Base-by-base conservation (phyloP, 1,140 invertebrate species). In the Oncopeltus fasciatus region DNA sequence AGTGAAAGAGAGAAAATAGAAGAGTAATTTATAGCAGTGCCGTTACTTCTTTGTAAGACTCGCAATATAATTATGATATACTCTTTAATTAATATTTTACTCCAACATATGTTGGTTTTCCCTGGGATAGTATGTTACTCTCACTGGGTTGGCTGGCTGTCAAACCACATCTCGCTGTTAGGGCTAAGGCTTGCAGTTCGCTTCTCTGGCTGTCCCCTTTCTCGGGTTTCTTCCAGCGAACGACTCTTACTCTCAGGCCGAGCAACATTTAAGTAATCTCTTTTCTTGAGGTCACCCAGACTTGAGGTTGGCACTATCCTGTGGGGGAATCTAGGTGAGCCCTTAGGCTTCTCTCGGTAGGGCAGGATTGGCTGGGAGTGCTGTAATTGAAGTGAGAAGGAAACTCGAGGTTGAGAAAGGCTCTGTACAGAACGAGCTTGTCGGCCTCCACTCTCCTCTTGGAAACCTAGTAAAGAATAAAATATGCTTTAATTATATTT, bases 281-380 rank as follows among this genome's bases (percentile, higher is more conserved):
- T 2, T 12, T 46, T 46, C 20, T 53, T 38, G 3, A 82, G 67
- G 0, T 82, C 78, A 3, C 76, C 78, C 9, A 86, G 70, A 66
- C 83, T 85, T 26, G 80, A 78, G 0, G 81, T 79, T 18, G 83
- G 83, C 14, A 84, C 75, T 66, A 86, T 84, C 57, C 81, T 79
- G 69, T 86, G 83, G 1, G 84, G 84, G 69, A 86, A 86, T 31
- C 83, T 75, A 0, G 84, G 84, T 0, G 84, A 86, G 1, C 83
- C 83, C 0, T 72, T 27, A 72, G 72, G 27, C 70, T 74, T 43
- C 74, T 81, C 79, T 62, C 74, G 65, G 59, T 69, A 70, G 18
- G 68, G 68, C 29, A 77, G 59, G 9, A 72, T 71, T 2, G 71
- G 72, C 57, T 73, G 75, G 14, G 77, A 78, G 58, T 73, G 77